A percentile compares a stretch with the other conserved stretches of the same genome.
Conservation (phyloP, 2,888 invertebrate genomes). For the Parnassius glacialis region DNA sequence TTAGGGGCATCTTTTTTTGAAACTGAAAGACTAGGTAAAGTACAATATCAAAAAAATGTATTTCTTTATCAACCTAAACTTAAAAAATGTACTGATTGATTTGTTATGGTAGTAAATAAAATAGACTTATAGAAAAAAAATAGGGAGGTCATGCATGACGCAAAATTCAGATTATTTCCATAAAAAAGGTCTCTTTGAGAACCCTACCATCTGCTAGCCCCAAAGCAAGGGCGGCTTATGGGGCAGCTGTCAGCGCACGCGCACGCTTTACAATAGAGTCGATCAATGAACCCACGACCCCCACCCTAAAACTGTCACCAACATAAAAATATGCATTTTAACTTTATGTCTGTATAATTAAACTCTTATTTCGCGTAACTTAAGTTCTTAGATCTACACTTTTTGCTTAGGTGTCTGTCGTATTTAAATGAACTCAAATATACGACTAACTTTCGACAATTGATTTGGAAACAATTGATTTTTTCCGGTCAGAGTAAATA, state of each 20-base stretch:
- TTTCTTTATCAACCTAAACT: no score
- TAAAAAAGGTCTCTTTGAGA: slow-evolving; percentile 40
- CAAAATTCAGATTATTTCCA: slow-evolving; percentile 41
- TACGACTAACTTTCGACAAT: slow-evolving; percentile 23
- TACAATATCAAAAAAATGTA: no score
- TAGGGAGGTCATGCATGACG: slow-evolving; percentile 36
- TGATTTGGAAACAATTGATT: slow-evolving; percentile 38
- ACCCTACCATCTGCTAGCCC: slow-evolving; percentile 64
- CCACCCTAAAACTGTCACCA: slow-evolving; percentile 35
- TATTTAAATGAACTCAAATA: slow-evolving; percentile 23
- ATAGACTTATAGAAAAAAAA: not conserved
- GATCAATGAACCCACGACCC: slow-evolving; percentile 75
- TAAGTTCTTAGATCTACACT: slow-evolving; percentile 6
- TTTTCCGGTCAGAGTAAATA: slow-evolving; percentile 15
- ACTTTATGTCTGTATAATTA: slow-evolving; percentile 1
- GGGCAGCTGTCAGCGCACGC: slow-evolving; percentile 75
- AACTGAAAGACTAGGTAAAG: no score
- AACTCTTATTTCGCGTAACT: not conserved
- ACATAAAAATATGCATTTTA: not conserved
- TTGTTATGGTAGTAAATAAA: not conserved
- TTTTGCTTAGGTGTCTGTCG: slow-evolving; percentile 26
- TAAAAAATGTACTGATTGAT: not conserved
- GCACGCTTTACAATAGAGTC: slow-evolving; percentile 64
- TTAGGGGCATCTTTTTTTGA: no score
- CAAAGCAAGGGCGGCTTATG: slow-evolving; percentile 48